Evolutionary conservation across 1,140 invertebrate genomes (phyloP).

Genomic region (Vollenhovia emeryi): DNA sequence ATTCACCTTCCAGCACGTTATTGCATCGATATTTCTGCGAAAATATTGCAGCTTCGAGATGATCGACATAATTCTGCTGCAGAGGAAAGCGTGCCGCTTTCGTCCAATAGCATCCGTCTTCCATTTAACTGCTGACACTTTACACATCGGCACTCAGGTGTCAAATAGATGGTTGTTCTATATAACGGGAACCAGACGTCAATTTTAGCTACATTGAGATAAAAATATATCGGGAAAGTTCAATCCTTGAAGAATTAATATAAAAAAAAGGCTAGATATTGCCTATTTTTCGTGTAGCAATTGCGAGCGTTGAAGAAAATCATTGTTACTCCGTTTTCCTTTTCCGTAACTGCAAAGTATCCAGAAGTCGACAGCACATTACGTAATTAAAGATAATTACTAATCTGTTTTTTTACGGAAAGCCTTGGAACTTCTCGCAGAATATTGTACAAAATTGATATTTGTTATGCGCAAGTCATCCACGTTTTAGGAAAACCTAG

Average conservation of each 20-base stretch:
- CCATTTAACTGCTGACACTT: slow-evolving; percentile 45
- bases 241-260: not conserved
- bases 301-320: not conserved
- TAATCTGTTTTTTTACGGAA: not conserved
- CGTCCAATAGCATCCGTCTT: slow-evolving; percentile 23
- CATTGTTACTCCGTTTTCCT: not conserved
- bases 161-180: slow-evolving; percentile 25
- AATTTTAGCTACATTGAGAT: slow-evolving; percentile 11
- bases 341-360: not conserved
- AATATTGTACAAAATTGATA: not conserved
- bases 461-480: not conserved
- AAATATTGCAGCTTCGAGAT: slow-evolving; percentile 43
- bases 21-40: slow-evolving; percentile 34
- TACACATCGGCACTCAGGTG: slow-evolving; percentile 27
- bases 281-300: not conserved
- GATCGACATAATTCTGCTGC: slow-evolving; percentile 35
- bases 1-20: slow-evolving; percentile 15
- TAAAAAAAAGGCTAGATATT: not conserved
- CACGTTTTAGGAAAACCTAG: not conserved
- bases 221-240: not conserved
- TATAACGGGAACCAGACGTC: not conserved
- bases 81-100: slow-evolving; percentile 30
- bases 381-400: not conserved
- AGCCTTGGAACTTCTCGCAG: not conserved
- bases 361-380: not conserved